Conservation (phyloP, 2,888 invertebrate species). For the Cheilosia grossa region DNA sequence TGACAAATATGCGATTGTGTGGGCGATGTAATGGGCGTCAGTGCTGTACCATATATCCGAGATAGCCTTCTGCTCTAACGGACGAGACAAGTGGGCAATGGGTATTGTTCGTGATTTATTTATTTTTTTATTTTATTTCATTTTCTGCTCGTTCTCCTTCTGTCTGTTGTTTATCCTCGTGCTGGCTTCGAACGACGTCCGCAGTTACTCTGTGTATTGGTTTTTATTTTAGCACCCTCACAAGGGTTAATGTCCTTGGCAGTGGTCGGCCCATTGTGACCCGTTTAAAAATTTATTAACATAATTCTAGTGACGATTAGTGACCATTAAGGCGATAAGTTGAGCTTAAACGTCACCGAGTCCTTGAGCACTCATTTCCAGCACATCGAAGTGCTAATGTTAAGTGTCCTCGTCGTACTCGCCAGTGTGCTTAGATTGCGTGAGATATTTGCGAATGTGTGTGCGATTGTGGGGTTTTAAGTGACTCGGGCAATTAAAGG, state of each 20-base stretch:
- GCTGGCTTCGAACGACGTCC: too few relatives aligned
- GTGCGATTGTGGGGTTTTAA: conserved; percentile 4
- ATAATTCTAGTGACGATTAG: conserved; percentile 60
- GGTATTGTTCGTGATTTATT: conserved; percentile 75
- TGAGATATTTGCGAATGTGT: conserved; percentile 4
- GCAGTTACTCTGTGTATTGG: not conserved
- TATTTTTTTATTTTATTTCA: conserved; percentile 67
- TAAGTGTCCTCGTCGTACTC: conserved; percentile 8
- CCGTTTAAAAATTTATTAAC: conserved; percentile 64
- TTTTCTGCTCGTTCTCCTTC: conserved; percentile 5
- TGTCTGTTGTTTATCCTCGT: not conserved
- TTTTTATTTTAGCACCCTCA: conserved; percentile 20
- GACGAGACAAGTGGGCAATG: conserved; percentile 75
- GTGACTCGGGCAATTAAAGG: not conserved
- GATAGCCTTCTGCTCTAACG: conserved; percentile 67
- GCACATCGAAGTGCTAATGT: conserved; percentile 20
- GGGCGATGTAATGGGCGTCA: conserved; percentile 61
- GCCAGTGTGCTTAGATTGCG: not conserved
- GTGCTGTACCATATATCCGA: conserved; percentile 49
- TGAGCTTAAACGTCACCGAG: conserved; percentile 35
- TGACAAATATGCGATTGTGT: conserved; percentile 61
- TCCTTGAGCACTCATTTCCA: conserved; percentile 27
- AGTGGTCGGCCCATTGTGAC: conserved; percentile 26
- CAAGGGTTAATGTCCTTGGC: conserved; percentile 38
- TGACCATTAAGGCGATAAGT: conserved; percentile 47